Evolutionary conservation across 1,140 invertebrate species (phyloP).

Genomic region (Papilio dardanus): DNA sequence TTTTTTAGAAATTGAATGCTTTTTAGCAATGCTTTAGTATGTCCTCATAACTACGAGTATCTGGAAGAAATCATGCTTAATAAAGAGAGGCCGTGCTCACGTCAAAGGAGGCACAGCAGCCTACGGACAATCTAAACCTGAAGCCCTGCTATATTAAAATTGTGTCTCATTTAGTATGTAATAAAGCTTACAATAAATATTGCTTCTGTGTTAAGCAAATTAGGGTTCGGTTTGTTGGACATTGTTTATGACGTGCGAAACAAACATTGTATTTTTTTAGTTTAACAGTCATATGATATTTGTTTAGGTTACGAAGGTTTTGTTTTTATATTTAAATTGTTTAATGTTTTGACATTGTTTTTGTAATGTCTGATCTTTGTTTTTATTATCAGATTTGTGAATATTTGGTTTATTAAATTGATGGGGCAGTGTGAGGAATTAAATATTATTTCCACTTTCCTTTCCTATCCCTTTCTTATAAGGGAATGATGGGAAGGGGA

Average conservation of each 20-base stretch:
- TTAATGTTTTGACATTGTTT: background rate
- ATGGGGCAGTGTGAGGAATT: no score
- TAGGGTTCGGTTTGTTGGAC: background rate
- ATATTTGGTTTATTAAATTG: no score
- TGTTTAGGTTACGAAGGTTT: constrained; percentile 4
- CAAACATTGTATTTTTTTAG: constrained; percentile 4
- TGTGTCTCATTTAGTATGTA: background rate
- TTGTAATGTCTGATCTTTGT: background rate
- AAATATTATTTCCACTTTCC: no score
- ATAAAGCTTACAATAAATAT: background rate
- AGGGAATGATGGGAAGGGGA: no score
- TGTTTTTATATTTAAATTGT: no score
- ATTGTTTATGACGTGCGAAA: background rate
- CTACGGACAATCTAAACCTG: background rate
- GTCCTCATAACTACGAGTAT: background rate
- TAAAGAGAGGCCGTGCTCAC: background rate
- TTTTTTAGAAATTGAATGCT: no score
- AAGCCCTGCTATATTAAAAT: background rate
- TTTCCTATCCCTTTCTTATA: no score
- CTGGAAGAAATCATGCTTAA: background rate
- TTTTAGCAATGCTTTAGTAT: no score
- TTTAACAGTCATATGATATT: background rate
- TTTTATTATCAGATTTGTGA: background rate
- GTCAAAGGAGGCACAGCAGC: background rate
- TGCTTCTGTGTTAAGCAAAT: background rate